phyloP scores from a whole-genome alignment of 2,113 vertebrate genomes.

The Cichladusa arquata region DNA sequence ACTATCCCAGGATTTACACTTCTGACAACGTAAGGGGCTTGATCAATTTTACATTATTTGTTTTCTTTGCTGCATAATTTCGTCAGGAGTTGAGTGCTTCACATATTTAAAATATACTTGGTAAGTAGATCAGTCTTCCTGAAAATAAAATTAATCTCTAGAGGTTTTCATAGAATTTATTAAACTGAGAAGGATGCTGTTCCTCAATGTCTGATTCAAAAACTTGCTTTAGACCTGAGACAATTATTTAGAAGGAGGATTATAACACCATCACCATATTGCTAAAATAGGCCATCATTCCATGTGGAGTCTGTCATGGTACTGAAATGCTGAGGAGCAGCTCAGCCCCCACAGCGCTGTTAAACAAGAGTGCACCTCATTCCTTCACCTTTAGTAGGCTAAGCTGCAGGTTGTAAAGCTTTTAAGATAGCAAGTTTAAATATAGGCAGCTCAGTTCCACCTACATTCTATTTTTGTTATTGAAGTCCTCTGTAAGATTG shows the following conservation, averaged over 20 bases:
- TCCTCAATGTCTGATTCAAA: background rate
- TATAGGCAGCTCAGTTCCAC: conserved; percentile 8
- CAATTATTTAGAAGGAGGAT: background rate
- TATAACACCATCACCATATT: background rate
- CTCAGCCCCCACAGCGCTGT: background rate
- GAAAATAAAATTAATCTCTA: background rate
- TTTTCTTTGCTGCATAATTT: background rate
- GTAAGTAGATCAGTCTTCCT: background rate
- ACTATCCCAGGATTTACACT: background rate
- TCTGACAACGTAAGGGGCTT: background rate
- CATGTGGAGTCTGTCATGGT: background rate
- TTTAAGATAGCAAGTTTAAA: conserved; percentile 24
- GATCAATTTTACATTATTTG: background rate
- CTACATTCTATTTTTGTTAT: background rate
- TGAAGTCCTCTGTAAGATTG: background rate
- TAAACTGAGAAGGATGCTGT: background rate
- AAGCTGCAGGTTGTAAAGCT: background rate
- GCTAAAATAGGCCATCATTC: background rate
- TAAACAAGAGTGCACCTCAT: background rate
- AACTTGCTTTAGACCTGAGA: background rate
- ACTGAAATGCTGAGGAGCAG: background rate
- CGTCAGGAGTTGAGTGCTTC: background rate
- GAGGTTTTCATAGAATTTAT: background rate
- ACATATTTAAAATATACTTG: background rate
- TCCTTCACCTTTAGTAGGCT: background rate